phyloP scores from a whole-genome alignment of 2,888 invertebrate species.

The Furcula furcula region DNA sequence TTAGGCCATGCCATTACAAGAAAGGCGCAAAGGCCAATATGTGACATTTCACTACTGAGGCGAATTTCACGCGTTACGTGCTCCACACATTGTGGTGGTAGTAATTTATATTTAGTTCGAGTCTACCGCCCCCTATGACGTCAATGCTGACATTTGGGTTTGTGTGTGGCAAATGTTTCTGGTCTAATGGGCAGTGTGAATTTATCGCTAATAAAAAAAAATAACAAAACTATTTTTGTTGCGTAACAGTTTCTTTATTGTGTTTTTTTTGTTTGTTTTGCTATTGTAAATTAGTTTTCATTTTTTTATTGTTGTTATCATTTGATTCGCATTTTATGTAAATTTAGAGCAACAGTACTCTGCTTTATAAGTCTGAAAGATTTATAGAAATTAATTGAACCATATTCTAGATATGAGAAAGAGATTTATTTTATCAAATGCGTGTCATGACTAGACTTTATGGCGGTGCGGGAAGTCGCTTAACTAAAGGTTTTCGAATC shows the following conservation, averaged over 20 bases:
- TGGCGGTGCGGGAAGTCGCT: no score
- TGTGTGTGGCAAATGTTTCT: slow-evolving; percentile 35
- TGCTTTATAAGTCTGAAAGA: no score
- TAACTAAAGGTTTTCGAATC: no score
- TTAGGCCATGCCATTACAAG: slow-evolving; percentile 1
- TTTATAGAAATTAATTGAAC: no score
- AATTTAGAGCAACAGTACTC: no score
- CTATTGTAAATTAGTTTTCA: no score
- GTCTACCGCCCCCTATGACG: slow-evolving; percentile 62
- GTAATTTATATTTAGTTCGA: slow-evolving; percentile 57
- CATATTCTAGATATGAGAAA: no score
- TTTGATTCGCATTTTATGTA: no score
- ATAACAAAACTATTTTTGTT: slow-evolving; percentile 3
- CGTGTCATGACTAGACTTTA: no score
- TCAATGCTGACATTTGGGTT: slow-evolving; percentile 74
- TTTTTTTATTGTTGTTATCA: no score
- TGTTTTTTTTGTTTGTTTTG: no score
- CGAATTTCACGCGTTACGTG: slow-evolving; percentile 25
- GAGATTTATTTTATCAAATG: no score
- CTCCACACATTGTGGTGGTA: slow-evolving; percentile 17
- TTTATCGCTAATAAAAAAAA: slow-evolving; percentile 34
- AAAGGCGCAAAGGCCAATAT: slow-evolving; percentile 17
- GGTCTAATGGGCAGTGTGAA: slow-evolving; percentile 34
- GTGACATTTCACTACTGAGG: slow-evolving; percentile 21
- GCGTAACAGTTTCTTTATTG: slow-evolving; percentile 5